Percentiles rank a stretch among this genome's conserved stretches.
phyloP scores from a whole-genome alignment of 2,888 invertebrate species.

The Drosophila falleni region DNA sequence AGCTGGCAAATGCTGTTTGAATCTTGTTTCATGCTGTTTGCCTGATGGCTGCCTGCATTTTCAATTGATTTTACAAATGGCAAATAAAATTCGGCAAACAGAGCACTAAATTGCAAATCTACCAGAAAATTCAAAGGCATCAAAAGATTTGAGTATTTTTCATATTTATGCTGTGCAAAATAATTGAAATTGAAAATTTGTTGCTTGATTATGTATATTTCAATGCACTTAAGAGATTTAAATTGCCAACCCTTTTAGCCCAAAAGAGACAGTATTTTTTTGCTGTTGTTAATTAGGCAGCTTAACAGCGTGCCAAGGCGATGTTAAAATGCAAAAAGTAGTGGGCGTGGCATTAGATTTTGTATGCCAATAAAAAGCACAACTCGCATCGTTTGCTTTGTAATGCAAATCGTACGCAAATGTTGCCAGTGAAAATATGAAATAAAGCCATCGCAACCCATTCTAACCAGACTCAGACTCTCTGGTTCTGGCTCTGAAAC shows the following conservation, averaged over 20 bases:
- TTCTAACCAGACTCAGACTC: constrained; percentile 23
- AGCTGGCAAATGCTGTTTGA: constrained; percentile 21
- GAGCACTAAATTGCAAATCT: constrained; percentile 38
- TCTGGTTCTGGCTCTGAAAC: constrained; percentile 8
- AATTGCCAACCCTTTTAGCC: constrained; percentile 12
- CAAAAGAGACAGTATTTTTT: constrained; percentile 1
- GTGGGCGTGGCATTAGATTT: constrained; percentile 44
- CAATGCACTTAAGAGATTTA: constrained; percentile 17
- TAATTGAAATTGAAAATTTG: constrained; percentile 45
- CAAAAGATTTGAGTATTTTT: constrained; percentile 32
- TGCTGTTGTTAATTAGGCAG: constrained; percentile 53
- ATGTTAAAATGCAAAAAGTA: constrained; percentile 20
- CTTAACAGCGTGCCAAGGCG: constrained; percentile 21
- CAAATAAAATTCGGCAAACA: constrained; percentile 61
- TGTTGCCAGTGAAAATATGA: constrained; percentile 75
- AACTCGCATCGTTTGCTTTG: constrained; percentile 61
- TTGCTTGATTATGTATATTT: neutral
- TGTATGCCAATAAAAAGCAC: constrained; percentile 53
- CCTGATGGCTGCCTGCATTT: constrained; percentile 44
- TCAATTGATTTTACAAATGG: constrained; percentile 73
- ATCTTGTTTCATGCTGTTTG: constrained; percentile 23
- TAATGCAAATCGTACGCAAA: constrained; percentile 78
- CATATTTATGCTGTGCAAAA: no score
- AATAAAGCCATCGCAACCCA: constrained; percentile 60
- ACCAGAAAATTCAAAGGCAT: constrained; percentile 29